A percentile compares a stretch with the other conserved stretches of the same genome.
phyloP scores from a whole-genome alignment of 2,113 vertebrate genomes.

The Lipophrys pholis region DNA sequence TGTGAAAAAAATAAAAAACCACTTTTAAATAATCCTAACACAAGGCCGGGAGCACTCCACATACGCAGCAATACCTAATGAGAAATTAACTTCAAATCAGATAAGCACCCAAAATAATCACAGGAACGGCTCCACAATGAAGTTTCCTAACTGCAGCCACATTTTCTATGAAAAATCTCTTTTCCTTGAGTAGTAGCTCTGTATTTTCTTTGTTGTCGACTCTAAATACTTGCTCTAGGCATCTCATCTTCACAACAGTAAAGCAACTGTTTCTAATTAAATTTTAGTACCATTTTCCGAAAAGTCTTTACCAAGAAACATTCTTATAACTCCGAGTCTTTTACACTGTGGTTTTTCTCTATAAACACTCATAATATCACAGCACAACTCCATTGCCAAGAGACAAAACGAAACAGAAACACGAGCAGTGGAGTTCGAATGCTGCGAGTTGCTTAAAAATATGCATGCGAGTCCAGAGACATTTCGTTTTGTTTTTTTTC shows the following conservation, averaged over 20 bases:
- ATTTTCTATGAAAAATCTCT: constrained; percentile 51
- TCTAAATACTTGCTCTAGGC: constrained; percentile 62
- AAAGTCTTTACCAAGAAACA: constrained; percentile 76
- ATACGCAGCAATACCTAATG: constrained; percentile 34
- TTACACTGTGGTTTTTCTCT: constrained; percentile 72
- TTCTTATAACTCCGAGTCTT: constrained; percentile 77
- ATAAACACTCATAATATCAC: constrained; percentile 74
- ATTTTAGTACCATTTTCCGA: constrained; percentile 79
- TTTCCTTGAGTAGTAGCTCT: constrained; percentile 46
- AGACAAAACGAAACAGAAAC: constrained; percentile 48
- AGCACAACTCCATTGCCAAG: constrained; percentile 64
- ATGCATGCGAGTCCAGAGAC: neutral
- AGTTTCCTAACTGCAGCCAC: constrained; percentile 39
- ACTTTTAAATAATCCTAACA: constrained; percentile 82
- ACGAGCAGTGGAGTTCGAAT: constrained; percentile 34
- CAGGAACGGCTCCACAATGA: constrained; percentile 38
- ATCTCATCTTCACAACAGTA: constrained; percentile 62
- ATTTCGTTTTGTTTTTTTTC: neutral
- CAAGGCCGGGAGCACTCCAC: constrained; percentile 31
- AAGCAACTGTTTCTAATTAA: constrained; percentile 82
- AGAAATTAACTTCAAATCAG: constrained; percentile 69
- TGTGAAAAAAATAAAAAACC: constrained; percentile 62
- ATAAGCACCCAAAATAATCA: constrained; percentile 66
- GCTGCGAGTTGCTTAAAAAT: constrained; percentile 31
- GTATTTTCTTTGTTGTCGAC: constrained; percentile 47